phyloP scores from a whole-genome alignment of 2,888 invertebrate species.

The Entomobrya multifasciata region DNA sequence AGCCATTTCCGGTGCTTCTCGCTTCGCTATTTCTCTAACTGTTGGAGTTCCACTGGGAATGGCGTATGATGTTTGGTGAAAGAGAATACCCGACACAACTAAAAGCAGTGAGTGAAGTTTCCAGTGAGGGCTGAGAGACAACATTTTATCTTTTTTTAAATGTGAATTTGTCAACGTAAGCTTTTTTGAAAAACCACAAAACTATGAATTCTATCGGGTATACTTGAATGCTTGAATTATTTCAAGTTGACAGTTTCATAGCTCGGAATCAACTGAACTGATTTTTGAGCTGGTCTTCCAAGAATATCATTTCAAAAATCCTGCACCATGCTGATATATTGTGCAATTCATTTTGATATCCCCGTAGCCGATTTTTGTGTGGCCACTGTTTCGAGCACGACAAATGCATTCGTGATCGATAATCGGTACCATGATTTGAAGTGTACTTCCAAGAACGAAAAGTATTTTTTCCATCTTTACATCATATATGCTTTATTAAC shows the following conservation, averaged over 20 bases:
- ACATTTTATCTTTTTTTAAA: too few relatives aligned
- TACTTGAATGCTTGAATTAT: background rate
- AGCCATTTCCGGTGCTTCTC: background rate
- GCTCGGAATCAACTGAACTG: slow-evolving; percentile 6
- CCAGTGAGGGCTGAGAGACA: too few relatives aligned
- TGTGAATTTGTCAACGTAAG: too few relatives aligned
- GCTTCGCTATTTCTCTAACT: too few relatives aligned
- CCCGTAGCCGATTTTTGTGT: background rate
- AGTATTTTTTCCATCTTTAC: background rate
- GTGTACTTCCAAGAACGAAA: background rate
- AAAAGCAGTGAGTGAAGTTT: too few relatives aligned
- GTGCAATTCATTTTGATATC: background rate
- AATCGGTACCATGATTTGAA: background rate
- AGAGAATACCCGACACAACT: too few relatives aligned
- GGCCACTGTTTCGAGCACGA: background rate
- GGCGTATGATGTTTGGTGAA: background rate
- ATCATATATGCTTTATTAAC: background rate
- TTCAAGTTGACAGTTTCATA: background rate
- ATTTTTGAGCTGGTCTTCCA: background rate
- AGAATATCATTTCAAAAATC: background rate
- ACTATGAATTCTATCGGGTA: background rate
- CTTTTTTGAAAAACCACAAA: too few relatives aligned
- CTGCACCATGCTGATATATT: too few relatives aligned
- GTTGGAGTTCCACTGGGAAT: background rate
- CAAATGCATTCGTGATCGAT: background rate